Evolutionary conservation across 2,888 invertebrate genomes (phyloP).

Genomic region (Ferdinandea cuprea): DNA sequence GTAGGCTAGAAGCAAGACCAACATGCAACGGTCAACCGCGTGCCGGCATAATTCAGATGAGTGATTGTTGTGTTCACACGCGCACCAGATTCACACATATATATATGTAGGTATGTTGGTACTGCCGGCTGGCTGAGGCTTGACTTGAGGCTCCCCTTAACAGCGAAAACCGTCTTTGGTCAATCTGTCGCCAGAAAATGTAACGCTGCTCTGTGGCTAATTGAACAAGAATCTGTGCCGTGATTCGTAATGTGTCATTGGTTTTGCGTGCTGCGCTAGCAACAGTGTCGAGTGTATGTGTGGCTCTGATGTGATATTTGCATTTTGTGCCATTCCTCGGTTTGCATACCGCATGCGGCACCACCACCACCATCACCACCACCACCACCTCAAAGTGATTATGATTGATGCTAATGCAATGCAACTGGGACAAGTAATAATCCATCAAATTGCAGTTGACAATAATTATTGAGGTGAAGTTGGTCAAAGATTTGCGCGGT

Average conservation of each 20-base stretch:
- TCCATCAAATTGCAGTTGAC: constrained; percentile 72
- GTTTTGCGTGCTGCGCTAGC: constrained; percentile 17
- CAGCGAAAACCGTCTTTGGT: constrained; percentile 15
- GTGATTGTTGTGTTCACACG: constrained; percentile 73
- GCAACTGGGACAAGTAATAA: constrained; percentile 72
- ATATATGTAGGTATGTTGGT: neutral
- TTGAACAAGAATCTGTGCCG: constrained; percentile 68
- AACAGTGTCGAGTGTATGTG: constrained; percentile 28
- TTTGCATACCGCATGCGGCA: constrained; percentile 1
- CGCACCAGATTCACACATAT: neutral
- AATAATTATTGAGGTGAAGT: constrained; percentile 73
- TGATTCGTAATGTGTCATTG: constrained; percentile 45
- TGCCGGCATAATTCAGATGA: constrained; percentile 69
- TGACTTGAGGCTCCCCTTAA: too few relatives aligned
- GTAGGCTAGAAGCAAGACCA: constrained; percentile 1
- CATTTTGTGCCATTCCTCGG: constrained; percentile 5
- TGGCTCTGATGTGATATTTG: constrained; percentile 21
- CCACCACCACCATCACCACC: constrained; percentile 18
- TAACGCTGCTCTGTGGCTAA: constrained; percentile 46
- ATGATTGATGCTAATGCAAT: constrained; percentile 73
- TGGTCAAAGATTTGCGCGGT: constrained; percentile 41
- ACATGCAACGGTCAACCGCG: constrained; percentile 8
- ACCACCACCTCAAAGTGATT: too few relatives aligned
- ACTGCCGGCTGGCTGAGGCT: neutral
- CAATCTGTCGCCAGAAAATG: constrained; percentile 46